Conservation (phyloP, 2,113 vertebrate genomes). For the Telmatochromis sp. region DNA sequence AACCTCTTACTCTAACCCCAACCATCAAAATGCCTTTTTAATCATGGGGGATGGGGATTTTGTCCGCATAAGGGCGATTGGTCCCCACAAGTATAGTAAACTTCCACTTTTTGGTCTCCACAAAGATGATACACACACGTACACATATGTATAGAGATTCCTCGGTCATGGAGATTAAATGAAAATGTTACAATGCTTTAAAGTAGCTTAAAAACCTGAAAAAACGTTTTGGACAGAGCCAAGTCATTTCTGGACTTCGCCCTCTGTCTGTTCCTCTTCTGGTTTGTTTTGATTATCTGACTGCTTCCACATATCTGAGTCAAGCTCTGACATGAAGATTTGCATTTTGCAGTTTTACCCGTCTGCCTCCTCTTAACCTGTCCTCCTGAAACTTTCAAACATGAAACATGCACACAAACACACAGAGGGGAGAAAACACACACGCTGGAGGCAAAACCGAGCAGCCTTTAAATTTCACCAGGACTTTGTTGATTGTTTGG, state of each 20-base stretch:
- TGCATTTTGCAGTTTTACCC: not conserved
- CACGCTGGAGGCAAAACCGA: not conserved
- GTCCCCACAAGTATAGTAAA: not conserved
- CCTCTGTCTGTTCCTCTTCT: not conserved
- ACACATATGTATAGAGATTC: rapidly evolving
- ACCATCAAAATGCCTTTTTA: not conserved
- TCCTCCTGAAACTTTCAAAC: not conserved
- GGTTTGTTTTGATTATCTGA: not conserved
- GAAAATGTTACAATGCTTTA: not conserved
- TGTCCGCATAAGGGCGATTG: not conserved
- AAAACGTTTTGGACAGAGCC: not conserved
- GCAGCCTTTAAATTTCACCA: not conserved
- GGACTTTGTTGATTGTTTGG: not conserved
- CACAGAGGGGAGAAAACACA: not conserved
- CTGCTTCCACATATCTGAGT: not conserved
- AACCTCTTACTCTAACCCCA: not conserved
- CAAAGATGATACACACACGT: not conserved
- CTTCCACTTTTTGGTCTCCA: not conserved
- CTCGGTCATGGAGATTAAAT: not conserved
- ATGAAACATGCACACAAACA: not conserved
- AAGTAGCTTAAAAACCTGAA: not conserved
- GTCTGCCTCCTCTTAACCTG: not conserved
- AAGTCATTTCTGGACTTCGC: not conserved
- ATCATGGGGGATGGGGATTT: not conserved
- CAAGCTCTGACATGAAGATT: not conserved